phyloP scores from a whole-genome alignment of 1,140 invertebrate species.

The Phortica variegata region DNA sequence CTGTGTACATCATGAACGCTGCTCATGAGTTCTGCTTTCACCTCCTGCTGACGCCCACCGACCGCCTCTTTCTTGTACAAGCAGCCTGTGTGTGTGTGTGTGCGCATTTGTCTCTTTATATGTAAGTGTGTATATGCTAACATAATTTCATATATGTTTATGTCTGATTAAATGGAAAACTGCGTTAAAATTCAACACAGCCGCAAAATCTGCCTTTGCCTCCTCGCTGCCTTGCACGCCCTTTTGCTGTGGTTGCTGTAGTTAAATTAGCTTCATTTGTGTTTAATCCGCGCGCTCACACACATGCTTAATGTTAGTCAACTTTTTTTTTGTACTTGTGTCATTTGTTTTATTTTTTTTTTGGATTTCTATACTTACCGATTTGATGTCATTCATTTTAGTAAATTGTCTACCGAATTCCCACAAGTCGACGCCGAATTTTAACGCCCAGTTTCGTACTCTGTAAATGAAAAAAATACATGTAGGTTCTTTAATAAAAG shows the following conservation, averaged over 20 bases:
- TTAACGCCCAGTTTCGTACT: conserved; percentile 86
- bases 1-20: conserved; percentile 6
- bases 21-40: no score
- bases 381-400: conserved; percentile 83
- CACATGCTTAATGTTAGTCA: neutral
- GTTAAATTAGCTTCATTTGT: conserved; percentile 42
- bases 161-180: conserved; percentile 46
- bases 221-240: no score
- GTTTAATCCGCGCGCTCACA: no score
- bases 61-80: neutral
- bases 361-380: conserved; percentile 63
- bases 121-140: conserved; percentile 11
- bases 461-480: conserved; percentile 70
- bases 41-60: no score
- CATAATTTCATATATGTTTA: no score
- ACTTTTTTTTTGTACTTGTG: conserved; percentile 1
- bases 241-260: no score
- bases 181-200: conserved; percentile 8
- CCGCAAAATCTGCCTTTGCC: no score
- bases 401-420: conserved; percentile 83
- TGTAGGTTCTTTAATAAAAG: conserved; percentile 31
- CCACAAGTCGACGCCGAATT: conserved; percentile 86
- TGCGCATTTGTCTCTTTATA: conserved; percentile 1
- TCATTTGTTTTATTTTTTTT: conserved; percentile 1
- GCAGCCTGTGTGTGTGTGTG: conserved; percentile 1